A percentile compares a stretch with the other conserved stretches of the same genome.
Evolutionary conservation across 2,797 vertebrate genomes (phyloP).

Genomic region (Bufotes viridis): DNA sequence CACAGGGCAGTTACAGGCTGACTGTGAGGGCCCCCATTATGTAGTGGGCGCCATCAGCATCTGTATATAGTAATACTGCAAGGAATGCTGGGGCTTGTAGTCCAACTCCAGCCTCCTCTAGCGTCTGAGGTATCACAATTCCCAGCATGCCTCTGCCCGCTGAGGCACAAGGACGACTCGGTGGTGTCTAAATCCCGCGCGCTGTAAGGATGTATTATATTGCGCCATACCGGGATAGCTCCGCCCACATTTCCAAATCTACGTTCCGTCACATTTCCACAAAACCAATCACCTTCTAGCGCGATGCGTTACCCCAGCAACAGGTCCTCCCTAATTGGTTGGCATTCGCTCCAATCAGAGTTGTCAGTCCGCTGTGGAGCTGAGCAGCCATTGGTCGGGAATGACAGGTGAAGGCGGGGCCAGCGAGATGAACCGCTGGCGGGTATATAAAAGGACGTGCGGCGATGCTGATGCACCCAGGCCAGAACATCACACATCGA

Average conservation of each 20-base stretch:
- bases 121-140: no score
- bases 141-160: no score
- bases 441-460: slow-evolving; percentile 4
- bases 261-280: background rate
- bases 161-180: no score
- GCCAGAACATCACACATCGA: background rate
- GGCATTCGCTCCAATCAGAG: slow-evolving; percentile 57
- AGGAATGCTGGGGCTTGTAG: no score
- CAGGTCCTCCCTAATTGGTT: slow-evolving; percentile 63
- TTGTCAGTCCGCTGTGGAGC: slow-evolving; percentile 17
- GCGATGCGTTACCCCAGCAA: slow-evolving; percentile 70
- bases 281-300: slow-evolving; percentile 52
- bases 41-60: no score
- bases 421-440: background rate
- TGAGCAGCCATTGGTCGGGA: slow-evolving; percentile 62
- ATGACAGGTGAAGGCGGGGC: background rate
- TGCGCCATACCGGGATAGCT: no score
- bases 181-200: no score
- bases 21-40: no score
- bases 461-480: slow-evolving; percentile 37
- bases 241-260: background rate
- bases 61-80: no score
- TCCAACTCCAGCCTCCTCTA: no score
- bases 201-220: no score
- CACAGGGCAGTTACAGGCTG: no score